Percentiles rank a stretch among this genome's conserved stretches.
Evolutionary conservation across 2,113 vertebrate species (phyloP).

Genomic region (Typhlomys cinereus): DNA sequence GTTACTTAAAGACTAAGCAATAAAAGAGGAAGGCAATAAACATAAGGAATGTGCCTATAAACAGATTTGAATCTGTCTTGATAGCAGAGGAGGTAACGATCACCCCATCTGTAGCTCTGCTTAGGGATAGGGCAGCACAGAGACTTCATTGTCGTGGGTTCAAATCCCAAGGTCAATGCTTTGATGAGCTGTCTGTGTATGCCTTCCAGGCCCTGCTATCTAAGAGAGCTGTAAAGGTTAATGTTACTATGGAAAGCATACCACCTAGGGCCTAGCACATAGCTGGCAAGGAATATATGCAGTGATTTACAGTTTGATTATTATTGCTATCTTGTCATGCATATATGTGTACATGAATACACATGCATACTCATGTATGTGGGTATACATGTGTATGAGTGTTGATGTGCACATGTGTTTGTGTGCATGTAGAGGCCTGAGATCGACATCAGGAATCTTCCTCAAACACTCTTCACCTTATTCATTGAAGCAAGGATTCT

Average conservation of each 20-base stretch:
- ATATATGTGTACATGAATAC: no score
- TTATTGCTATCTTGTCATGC: no score
- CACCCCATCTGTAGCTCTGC: background rate
- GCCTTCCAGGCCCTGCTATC: background rate
- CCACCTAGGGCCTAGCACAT: background rate
- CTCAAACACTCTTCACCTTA: no score
- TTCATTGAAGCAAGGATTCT: no score
- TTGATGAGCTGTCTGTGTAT: background rate
- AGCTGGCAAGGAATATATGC: background rate
- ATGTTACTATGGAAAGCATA: background rate
- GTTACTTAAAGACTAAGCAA: constrained; percentile 67
- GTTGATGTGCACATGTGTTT: no score
- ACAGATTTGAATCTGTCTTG: background rate
- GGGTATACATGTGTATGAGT: no score
- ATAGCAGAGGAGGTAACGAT: fast-evolving
- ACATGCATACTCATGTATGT: no score
- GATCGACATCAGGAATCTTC: no score
- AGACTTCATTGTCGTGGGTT: background rate
- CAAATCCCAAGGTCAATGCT: background rate
- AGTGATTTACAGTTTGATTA: no score
- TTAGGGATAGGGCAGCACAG: background rate
- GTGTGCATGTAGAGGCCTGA: no score
- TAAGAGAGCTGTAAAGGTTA: background rate
- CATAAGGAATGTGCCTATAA: background rate
- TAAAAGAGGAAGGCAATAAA: constrained; percentile 16